Percentiles rank a stretch among this genome's conserved stretches.
Conservation (phyloP, 2,797 vertebrate genomes). For the Danionella dracula region DNA sequence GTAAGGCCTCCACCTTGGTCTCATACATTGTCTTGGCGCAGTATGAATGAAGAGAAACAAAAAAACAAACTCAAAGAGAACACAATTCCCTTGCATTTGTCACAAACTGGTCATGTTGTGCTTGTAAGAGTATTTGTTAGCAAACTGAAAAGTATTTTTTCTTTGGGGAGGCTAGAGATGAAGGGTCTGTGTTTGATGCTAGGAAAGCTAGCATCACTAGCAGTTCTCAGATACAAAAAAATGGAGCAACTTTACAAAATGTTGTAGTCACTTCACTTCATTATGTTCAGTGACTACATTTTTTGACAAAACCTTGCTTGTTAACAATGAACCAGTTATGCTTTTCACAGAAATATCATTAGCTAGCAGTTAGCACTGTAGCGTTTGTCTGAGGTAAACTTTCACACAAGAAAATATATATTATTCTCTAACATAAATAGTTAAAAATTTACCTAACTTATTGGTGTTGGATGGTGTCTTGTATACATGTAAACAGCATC, state of each 20-base stretch:
- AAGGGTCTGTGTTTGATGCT: neutral
- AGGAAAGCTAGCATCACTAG: neutral
- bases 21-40: conserved; percentile 76
- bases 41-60: conserved; percentile 52
- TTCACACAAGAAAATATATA: conserved; percentile 65
- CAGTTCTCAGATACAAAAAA: neutral
- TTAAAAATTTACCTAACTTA: conserved; percentile 58
- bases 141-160: neutral
- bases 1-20: conserved; percentile 73
- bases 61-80: conserved; percentile 17
- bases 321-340: conserved; percentile 1
- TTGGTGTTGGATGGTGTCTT: conserved; percentile 25
- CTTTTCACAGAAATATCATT: conserved; percentile 8
- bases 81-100: neutral
- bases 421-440: conserved; percentile 79
- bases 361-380: conserved; percentile 17
- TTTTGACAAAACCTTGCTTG: too few relatives aligned
- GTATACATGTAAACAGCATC: conserved; percentile 36
- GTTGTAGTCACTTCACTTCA: neutral
- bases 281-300: neutral
- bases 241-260: neutral
- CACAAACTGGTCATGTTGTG: conserved; percentile 30
- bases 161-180: conserved; percentile 28
- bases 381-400: conserved; percentile 38
- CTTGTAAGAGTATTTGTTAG: conserved; percentile 25